phyloP scores from a whole-genome alignment of 2,888 invertebrate genomes.

The Cephalotes varians region DNA sequence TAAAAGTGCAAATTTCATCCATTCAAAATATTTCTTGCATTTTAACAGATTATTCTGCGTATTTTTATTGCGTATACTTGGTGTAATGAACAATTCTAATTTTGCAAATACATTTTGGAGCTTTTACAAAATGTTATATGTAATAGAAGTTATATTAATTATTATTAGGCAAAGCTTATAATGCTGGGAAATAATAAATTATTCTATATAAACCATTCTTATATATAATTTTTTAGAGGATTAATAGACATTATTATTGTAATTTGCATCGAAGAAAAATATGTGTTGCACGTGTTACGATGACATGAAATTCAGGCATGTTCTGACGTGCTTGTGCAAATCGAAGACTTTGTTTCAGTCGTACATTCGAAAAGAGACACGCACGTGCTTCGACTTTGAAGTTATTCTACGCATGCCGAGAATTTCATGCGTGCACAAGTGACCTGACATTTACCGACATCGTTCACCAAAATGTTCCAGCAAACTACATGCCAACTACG shows the following conservation, averaged over 20 bases:
- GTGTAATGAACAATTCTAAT: background rate
- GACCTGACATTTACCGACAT: conserved; percentile 32
- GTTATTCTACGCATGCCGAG: conserved; percentile 35
- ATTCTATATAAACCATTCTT: background rate
- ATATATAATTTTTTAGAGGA: background rate
- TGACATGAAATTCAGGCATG: conserved; percentile 38
- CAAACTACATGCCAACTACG: conserved; percentile 32
- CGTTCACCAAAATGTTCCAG: conserved; percentile 35
- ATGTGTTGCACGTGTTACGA: background rate
- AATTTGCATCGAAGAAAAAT: background rate
- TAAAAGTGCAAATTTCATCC: background rate
- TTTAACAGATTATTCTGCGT: background rate
- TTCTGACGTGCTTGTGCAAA: conserved; percentile 36
- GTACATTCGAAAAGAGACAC: conserved; percentile 30
- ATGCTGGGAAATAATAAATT: background rate
- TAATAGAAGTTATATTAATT: too few relatives aligned
- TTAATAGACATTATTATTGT: background rate
- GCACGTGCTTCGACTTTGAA: conserved; percentile 43
- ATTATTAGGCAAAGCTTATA: too few relatives aligned
- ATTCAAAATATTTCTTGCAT: background rate
- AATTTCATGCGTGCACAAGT: conserved; percentile 37
- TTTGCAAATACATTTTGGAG: background rate
- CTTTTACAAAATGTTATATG: background rate
- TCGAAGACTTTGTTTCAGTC: conserved; percentile 31
- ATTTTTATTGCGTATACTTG: background rate